Evolutionary conservation across 2,113 vertebrate genomes (phyloP).

Genomic region (Stegostoma tigrinum): DNA sequence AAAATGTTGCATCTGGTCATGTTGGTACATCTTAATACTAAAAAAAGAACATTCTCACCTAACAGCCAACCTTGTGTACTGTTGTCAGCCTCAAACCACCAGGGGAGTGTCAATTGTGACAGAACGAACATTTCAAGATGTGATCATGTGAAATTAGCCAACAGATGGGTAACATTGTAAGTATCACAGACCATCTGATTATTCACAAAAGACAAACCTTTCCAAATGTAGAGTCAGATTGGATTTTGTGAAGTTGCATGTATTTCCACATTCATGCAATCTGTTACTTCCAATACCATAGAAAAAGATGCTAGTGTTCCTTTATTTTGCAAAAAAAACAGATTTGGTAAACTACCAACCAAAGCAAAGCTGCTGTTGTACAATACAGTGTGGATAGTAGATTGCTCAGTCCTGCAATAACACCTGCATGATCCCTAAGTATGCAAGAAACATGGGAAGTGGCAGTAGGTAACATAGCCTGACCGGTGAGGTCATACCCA

Average conservation of each 20-base stretch:
- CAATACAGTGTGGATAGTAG: conserved; percentile 1
- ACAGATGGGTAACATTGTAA: conserved; percentile 33
- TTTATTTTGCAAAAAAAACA: conserved; percentile 13
- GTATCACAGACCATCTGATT: conserved; percentile 23
- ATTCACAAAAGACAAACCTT: conserved; percentile 26
- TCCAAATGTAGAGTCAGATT: conserved; percentile 30
- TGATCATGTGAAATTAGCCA: conserved; percentile 4
- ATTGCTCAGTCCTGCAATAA: conserved; percentile 28
- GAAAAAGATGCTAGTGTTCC: conserved; percentile 6
- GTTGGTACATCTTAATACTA: neutral
- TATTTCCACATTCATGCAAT: conserved; percentile 29
- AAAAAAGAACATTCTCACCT: conserved; percentile 13
- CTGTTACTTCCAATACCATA: neutral
- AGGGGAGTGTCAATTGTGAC: conserved; percentile 33
- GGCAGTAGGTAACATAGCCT: neutral
- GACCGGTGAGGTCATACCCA: neutral
- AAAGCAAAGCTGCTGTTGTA: conserved; percentile 17
- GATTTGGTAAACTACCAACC: conserved; percentile 14
- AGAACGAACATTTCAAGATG: conserved; percentile 15
- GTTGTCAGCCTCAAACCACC: conserved; percentile 32
- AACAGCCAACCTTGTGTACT: conserved; percentile 11
- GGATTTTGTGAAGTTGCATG: conserved; percentile 17
- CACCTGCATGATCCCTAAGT: neutral
- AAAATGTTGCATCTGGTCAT: conserved; percentile 8
- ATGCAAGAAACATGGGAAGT: neutral